A percentile compares a stretch with the other conserved stretches of the same genome.
These are phyloP conservation scores for Melipona quadrifasciata DNA, from an alignment of 1,140 invertebrate species.

Conservation along the genomic window DNA sequence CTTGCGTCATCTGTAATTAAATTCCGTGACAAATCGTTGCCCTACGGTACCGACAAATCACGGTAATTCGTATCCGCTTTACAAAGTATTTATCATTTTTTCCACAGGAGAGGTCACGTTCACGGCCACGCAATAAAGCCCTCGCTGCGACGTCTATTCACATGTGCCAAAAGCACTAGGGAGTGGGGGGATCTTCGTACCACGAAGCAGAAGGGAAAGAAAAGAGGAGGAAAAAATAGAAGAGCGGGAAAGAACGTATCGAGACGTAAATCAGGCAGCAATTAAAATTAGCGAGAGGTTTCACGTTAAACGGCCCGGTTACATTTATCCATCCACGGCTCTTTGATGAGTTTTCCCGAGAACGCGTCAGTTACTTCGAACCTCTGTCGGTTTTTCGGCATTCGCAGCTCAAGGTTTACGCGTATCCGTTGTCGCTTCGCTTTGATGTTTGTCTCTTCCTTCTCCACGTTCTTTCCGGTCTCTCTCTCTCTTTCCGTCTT, in stretches of 20 bases:
- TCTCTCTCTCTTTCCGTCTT: constrained; percentile 23
- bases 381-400: constrained; percentile 63
- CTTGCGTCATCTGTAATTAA: constrained; percentile 18
- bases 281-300: constrained; percentile 81
- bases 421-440: constrained; percentile 80
- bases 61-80: constrained; percentile 47
- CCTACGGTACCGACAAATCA: constrained; percentile 44
- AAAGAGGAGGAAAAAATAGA: not conserved
- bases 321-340: constrained; percentile 79
- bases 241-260: constrained; percentile 35
- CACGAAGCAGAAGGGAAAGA: not conserved
- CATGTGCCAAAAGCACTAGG: not conserved
- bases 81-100: constrained; percentile 46
- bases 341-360: constrained; percentile 79
- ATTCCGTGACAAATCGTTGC: constrained; percentile 12
- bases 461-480: constrained; percentile 32
- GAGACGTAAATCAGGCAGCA: constrained; percentile 77
- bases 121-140: not conserved
- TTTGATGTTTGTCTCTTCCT: constrained; percentile 76
- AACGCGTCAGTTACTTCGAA: constrained; percentile 63
- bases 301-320: constrained; percentile 79
- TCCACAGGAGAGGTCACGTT: not conserved
- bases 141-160: constrained; percentile 17
- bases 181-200: constrained; percentile 1
- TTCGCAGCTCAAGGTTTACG: constrained; percentile 71